Conservation (phyloP, 2,797 vertebrate species). For the Gastrophryne carolinensis region DNA sequence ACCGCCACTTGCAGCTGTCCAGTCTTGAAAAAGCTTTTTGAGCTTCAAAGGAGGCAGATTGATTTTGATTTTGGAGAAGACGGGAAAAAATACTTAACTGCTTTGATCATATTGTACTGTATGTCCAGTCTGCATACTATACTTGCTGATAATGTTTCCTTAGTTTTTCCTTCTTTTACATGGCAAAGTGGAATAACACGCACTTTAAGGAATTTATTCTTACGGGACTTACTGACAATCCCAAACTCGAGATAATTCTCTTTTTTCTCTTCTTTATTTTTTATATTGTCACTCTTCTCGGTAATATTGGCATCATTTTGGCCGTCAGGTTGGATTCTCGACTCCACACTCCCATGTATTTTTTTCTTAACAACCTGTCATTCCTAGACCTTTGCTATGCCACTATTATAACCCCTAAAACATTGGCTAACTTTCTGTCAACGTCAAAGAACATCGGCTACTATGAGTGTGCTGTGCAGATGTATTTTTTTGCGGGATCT, state of each 20-base stretch:
- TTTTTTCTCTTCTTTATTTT: constrained; percentile 53
- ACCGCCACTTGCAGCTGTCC: no score
- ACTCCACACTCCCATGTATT: constrained; percentile 50
- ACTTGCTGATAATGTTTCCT: no score
- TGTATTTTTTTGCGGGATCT: constrained; percentile 44
- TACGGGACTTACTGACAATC: constrained; percentile 46
- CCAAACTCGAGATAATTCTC: constrained; percentile 41
- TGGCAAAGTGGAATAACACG: constrained; percentile 42
- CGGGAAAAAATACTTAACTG: background rate
- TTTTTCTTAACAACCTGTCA: constrained; percentile 49
- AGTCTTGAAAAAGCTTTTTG: background rate
- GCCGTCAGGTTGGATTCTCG: constrained; percentile 36
- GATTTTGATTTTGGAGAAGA: background rate
- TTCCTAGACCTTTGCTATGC: constrained; percentile 44
- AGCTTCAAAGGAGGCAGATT: background rate
- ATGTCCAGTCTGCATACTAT: no score
- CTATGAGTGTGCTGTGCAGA: constrained; percentile 33
- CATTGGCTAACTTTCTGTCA: constrained; percentile 34
- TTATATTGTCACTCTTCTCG: constrained; percentile 47
- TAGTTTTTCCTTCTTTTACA: no score
- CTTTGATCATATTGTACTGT: background rate
- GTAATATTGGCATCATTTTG: constrained; percentile 46
- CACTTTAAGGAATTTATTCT: constrained; percentile 50
- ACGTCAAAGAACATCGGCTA: constrained; percentile 23
- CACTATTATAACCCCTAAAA: constrained; percentile 37